Base-by-base conservation (phyloP, 2,888 invertebrate genomes). In the Leptinotarsa tumamoca region DNA sequence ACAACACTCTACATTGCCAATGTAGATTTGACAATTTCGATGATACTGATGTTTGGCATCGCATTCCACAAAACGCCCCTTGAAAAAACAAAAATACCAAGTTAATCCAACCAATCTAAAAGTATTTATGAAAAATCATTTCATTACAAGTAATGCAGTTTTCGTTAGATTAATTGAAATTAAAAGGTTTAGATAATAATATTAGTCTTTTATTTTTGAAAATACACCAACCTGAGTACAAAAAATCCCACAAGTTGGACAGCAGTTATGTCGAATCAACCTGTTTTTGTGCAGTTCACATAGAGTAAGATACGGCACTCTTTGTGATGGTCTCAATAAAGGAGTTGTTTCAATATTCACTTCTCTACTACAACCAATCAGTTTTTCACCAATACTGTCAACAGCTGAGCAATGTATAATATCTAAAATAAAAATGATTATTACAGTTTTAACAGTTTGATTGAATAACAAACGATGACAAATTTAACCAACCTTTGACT, bases 161-260 rank as follows among this genome's bases (percentile, higher is more conserved):
- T 7, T 7, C 7, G 7, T 7, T 7, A 33, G 7, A 7, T 33
- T 33, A 7, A 33, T 33, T 33, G 33, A 33, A 33, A 33, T 33
- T 33, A 2, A 33, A 33, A 33, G 33, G 33, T 33, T 33, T 33
- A 33, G 33, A 33, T 33, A 33, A 33, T 33, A 33, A 33, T 33
- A 33, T 33, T 33, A 33, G 5, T 43, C 33, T 43, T 10, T 21
- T 5, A 10, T 51, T 33, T 52, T 33, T 52, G 1, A 52, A 50
- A n/a, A 66, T 61, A 71, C 5, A 58, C 23, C 23, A 51, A 94
- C 95, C 92, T 96, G 96, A 7, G 96, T 94, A 86, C 97, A 97
- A 87, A 96, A 98, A 71, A 96, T 89, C 7, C 97, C 95, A 88
- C 98, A 98, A 1, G 94, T 93, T 0, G 97, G 95, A 86, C 97